Evolutionary conservation across 2,888 invertebrate species (phyloP).

Genomic region (Hypomecis atomaria): DNA sequence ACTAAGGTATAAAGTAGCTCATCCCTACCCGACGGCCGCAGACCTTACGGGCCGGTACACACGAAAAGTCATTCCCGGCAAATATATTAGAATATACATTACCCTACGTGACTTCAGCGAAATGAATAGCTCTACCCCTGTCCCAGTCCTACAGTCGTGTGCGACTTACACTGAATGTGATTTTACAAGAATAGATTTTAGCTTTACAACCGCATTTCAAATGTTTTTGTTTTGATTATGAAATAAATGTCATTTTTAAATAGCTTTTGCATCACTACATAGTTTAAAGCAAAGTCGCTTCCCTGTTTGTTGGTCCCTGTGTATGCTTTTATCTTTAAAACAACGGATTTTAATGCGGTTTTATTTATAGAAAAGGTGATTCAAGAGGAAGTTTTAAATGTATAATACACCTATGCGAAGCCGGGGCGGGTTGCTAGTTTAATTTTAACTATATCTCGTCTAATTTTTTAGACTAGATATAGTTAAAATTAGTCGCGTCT

Average conservation of each 20-base stretch:
- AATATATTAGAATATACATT: constrained; percentile 85
- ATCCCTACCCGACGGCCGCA: constrained; percentile 68
- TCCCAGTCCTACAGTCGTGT: constrained; percentile 40
- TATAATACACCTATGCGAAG: too few relatives aligned
- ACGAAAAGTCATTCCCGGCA: constrained; percentile 83
- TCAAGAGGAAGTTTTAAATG: too few relatives aligned
- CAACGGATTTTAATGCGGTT: too few relatives aligned
- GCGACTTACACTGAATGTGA: constrained; percentile 12
- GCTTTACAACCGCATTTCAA: not conserved
- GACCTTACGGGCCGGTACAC: constrained; percentile 80
- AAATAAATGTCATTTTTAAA: not conserved
- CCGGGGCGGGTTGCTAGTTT: too few relatives aligned
- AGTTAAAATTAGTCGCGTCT: too few relatives aligned
- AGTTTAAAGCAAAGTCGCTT: too few relatives aligned
- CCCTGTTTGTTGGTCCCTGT: too few relatives aligned
- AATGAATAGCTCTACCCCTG: constrained; percentile 75
- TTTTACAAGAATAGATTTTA: constrained; percentile 5
- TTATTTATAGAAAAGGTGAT: too few relatives aligned
- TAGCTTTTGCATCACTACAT: too few relatives aligned
- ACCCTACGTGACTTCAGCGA: constrained; percentile 78
- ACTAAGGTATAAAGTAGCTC: constrained; percentile 33
- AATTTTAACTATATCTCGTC: too few relatives aligned
- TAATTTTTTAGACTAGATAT: too few relatives aligned
- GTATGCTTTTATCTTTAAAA: too few relatives aligned
- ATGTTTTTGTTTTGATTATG: not conserved